Base-by-base conservation (phyloP, 2,113 vertebrate species). In the Dipodomys merriami region DNA sequence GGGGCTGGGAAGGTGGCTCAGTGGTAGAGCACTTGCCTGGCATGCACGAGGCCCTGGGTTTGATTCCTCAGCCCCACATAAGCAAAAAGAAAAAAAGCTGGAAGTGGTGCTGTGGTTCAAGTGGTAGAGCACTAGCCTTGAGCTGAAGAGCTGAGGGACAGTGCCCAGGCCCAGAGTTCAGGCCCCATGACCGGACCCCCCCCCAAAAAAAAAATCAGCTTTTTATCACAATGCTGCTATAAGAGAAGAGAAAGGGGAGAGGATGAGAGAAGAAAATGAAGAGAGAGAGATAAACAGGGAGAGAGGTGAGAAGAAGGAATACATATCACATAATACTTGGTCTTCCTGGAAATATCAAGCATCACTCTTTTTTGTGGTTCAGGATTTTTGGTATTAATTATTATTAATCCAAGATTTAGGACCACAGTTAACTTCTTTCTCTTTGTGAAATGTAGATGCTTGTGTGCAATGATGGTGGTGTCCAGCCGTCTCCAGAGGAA, bases 401-500 rank as follows among this genome's bases (percentile, higher is more conserved):
- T 86, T 86, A 68, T 22, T 86, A 89, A 93, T 27, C 8, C 35
- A 74, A 46, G 33, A 74, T 94, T 80, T 85, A 3, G 74, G 25
- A 20, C 57, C 39, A 85, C 64, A 71, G 44, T 74, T 5, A 94
- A 57, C 62, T 60, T 83, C 62, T 60, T 83, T 94, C n/a, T 95
- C 65, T 96, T 92, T 89, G 76, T 65, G 92, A 86, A 94, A 96
- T 94, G 72, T 90, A 97, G 97, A 97, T 97, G 99, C 98, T 99
- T 86, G 99, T 99, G 60, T 99, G 99, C 96, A 98, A 98, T 74
- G 98, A 99, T 97, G 98, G 98, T 95, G 98, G 98, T 88, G 97
- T 98, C 10, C 99, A 98, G 69, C 98, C 99, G 0, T 98, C 99
- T 91, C 93, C 98, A 74, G 98, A 99, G 97, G 98, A 99, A 94